Conservation (phyloP, 2,113 vertebrate species). For the Pachyramphus minor region DNA sequence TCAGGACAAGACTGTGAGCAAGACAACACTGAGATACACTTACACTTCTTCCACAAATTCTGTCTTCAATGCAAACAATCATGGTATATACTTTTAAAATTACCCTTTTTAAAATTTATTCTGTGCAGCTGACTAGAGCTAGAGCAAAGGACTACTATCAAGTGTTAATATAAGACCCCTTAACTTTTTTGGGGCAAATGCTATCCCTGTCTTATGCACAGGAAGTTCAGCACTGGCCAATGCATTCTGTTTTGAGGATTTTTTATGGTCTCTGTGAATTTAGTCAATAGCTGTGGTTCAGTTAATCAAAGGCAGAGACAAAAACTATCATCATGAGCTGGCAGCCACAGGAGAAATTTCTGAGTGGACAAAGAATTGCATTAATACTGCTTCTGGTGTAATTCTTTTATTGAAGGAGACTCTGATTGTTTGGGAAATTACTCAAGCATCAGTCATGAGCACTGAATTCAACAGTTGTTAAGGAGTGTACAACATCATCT, state of each 20-base stretch:
- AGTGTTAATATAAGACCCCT: neutral
- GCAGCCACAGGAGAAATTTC: neutral
- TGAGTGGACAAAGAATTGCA: neutral
- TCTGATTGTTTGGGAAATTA: neutral
- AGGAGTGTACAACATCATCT: neutral
- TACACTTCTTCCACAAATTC: neutral
- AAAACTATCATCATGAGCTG: neutral
- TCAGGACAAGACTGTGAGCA: neutral
- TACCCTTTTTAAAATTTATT: neutral
- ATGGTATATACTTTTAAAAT: neutral
- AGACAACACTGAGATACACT: accelerated
- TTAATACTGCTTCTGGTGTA: neutral
- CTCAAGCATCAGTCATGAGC: neutral
- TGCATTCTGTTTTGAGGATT: neutral
- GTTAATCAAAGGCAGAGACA: neutral
- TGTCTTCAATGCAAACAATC: neutral
- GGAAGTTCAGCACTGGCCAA: neutral
- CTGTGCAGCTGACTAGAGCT: neutral
- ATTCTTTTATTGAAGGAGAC: neutral
- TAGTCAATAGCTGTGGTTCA: neutral
- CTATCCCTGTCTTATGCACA: neutral
- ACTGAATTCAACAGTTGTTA: neutral
- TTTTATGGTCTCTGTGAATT: neutral
- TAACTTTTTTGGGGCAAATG: neutral
- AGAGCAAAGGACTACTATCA: neutral